Conservation (phyloP, 2,113 vertebrate genomes). For the Shinisaurus crocodilurus region DNA sequence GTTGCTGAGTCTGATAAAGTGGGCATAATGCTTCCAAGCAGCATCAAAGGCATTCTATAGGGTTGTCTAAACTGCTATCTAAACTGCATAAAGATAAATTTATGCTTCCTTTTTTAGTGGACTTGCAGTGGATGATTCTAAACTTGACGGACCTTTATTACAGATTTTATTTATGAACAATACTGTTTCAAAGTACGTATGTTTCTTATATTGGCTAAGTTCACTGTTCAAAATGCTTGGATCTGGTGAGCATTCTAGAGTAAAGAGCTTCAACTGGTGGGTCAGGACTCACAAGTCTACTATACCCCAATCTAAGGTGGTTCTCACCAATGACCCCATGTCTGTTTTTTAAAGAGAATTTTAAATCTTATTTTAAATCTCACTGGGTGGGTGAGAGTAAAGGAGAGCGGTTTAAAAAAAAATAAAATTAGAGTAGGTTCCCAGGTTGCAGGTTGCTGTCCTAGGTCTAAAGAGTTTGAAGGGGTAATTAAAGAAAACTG, state of each 20-base stretch:
- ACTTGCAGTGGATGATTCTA: constrained; percentile 85
- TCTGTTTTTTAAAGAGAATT: neutral
- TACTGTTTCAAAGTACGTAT: constrained; percentile 93
- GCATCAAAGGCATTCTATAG: neutral
- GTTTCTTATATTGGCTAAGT: constrained; percentile 16
- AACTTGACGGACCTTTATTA: constrained; percentile 89
- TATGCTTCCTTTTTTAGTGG: constrained; percentile 77
- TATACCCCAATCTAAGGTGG: neutral
- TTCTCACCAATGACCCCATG: too few relatives aligned
- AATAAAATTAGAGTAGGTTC: neutral
- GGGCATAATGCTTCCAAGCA: neutral
- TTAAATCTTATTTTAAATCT: too few relatives aligned
- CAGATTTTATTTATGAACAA: constrained; percentile 96
- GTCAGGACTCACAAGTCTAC: neutral
- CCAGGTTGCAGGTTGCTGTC: neutral
- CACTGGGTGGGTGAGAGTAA: neutral
- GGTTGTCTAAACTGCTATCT: neutral
- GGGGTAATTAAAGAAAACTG: neutral
- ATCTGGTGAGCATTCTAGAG: neutral
- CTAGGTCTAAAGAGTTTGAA: neutral
- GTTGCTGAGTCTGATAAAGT: neutral
- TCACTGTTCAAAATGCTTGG: neutral
- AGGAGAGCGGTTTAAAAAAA: neutral
- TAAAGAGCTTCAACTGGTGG: neutral
- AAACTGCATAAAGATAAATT: neutral